Conservation (phyloP, 2,113 vertebrate genomes). For the Hypanus sabinus region DNA sequence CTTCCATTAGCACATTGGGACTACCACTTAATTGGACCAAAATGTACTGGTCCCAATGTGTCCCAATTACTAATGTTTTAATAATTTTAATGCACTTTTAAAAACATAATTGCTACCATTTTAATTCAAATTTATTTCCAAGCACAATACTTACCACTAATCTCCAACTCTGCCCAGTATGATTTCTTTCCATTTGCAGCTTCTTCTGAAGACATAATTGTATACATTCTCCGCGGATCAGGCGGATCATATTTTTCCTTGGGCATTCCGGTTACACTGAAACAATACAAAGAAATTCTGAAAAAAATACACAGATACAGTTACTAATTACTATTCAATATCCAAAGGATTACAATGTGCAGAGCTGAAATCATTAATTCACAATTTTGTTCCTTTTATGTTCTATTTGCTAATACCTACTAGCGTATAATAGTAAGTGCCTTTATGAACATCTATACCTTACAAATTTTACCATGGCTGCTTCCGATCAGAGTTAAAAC, state of each 20-base stretch:
- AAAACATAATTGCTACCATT: neutral
- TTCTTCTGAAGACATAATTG: slow-evolving; percentile 96
- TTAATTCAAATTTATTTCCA: neutral
- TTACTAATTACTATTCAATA: neutral
- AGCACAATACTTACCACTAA: slow-evolving; percentile 74
- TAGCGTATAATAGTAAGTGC: neutral
- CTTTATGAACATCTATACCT: no score
- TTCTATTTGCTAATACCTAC: neutral
- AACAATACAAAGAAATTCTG: neutral
- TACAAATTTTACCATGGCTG: no score
- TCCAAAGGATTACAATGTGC: neutral
- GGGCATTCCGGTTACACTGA: slow-evolving; percentile 85
- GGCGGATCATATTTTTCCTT: slow-evolving; percentile 99
- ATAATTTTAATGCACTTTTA: neutral
- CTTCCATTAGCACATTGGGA: no score
- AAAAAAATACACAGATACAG: no score
- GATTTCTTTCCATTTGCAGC: slow-evolving; percentile 96
- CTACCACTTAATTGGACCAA: no score
- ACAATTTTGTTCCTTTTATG: neutral
- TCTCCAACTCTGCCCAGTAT: slow-evolving; percentile 97
- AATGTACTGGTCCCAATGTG: no score
- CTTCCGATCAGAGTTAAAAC: no score
- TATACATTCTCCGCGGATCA: slow-evolving; percentile 97
- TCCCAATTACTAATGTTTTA: neutral
- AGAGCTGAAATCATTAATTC: neutral